Conservation (phyloP, 2,797 vertebrate species). For the Gambusia yucatana region DNA sequence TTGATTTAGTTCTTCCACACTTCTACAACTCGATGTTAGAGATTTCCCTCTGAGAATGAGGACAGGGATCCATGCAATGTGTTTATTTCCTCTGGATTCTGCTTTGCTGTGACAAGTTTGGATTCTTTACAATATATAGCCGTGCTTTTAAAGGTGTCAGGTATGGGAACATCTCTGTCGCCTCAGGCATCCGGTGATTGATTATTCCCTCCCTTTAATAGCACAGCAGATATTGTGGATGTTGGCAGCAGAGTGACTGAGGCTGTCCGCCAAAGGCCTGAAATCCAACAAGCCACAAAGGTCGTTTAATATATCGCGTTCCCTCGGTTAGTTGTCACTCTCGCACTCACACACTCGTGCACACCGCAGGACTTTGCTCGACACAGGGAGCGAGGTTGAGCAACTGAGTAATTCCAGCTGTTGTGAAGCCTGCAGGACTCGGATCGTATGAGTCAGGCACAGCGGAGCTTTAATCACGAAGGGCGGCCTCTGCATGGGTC, state of each 20-base stretch:
- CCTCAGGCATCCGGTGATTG: constrained; percentile 47
- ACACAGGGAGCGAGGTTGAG: constrained; percentile 44
- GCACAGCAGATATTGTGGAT: constrained; percentile 41
- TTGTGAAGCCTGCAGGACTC: constrained; percentile 57
- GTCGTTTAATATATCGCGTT: constrained; percentile 68
- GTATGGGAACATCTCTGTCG: constrained; percentile 1
- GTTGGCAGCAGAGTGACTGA: constrained; percentile 52
- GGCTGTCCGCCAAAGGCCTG: constrained; percentile 52
- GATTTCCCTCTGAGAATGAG: not conserved
- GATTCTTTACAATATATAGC: constrained; percentile 7
- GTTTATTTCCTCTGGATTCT: not conserved
- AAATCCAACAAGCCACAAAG: constrained; percentile 61
- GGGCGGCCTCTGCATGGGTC: constrained; percentile 49
- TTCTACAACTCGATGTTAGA: constrained; percentile 15
- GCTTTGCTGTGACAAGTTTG: constrained; percentile 10
- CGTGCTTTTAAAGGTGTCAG: constrained; percentile 8
- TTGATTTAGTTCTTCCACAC: constrained; percentile 26
- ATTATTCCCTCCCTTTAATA: constrained; percentile 42
- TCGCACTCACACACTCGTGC: constrained; percentile 13
- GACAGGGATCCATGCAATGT: not conserved
- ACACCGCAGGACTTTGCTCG: constrained; percentile 35
- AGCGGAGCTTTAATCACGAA: constrained; percentile 67
- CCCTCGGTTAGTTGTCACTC: constrained; percentile 52
- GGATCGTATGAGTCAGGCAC: constrained; percentile 65
- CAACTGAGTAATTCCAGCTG: constrained; percentile 73